Conservation (phyloP, 2,888 invertebrate species). For the Ophioninae sp. region DNA sequence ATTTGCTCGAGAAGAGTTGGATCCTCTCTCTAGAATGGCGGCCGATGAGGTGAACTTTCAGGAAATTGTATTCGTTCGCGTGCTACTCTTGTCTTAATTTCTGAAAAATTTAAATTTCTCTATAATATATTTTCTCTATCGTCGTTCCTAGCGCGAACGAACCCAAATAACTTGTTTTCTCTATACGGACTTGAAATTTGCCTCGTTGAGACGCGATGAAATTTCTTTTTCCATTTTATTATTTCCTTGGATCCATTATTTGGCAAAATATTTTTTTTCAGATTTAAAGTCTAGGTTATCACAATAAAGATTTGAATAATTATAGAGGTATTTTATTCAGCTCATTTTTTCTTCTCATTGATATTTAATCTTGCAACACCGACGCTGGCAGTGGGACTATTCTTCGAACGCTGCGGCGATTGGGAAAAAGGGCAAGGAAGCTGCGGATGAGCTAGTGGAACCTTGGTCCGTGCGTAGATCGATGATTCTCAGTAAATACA, state of each 20-base stretch:
- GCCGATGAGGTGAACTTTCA: constrained; percentile 80
- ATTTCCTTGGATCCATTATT: too few species aligned
- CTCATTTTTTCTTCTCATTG: background rate
- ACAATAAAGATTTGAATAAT: background rate
- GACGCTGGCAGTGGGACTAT: constrained; percentile 78
- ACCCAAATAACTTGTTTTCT: background rate
- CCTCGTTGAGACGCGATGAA: too few species aligned
- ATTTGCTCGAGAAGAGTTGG: constrained; percentile 85
- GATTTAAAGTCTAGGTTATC: too few species aligned
- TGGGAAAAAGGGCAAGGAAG: constrained; percentile 74
- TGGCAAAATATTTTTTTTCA: too few species aligned
- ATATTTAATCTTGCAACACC: background rate
- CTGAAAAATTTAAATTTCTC: background rate
- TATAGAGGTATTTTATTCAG: too few species aligned
- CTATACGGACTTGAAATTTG: too few species aligned
- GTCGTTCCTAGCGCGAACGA: background rate
- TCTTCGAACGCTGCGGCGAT: constrained; percentile 72
- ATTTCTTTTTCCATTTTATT: background rate
- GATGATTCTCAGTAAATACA: constrained; percentile 93
- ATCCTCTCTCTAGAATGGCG: constrained; percentile 86
- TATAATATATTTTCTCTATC: background rate
- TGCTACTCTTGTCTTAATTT: background rate
- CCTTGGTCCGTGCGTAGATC: constrained; percentile 90
- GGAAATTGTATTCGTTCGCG: too few species aligned
- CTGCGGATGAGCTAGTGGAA: constrained; percentile 83